Percentiles rank a stretch among this genome's conserved stretches.
phyloP scores from a whole-genome alignment of 1,140 invertebrate species.

The Drosophila nasuta region DNA sequence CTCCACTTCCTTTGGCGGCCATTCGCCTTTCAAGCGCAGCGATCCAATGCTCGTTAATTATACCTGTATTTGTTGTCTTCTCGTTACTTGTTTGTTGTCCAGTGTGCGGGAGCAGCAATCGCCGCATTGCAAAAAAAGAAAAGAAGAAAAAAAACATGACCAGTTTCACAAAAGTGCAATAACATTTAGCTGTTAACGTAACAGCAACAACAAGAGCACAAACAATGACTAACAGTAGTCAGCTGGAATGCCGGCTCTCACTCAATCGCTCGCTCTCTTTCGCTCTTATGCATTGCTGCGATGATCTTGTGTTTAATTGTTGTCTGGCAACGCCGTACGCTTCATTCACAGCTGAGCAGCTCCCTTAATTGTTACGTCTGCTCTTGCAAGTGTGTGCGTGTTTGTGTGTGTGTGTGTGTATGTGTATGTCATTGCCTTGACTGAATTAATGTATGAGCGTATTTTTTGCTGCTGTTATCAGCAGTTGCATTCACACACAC shows the following conservation, averaged over 20 bases:
- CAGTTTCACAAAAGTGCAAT: slow-evolving; percentile 42
- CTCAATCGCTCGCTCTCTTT: slow-evolving; percentile 1
- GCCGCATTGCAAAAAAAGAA: not conserved
- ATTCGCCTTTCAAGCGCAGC: slow-evolving; percentile 25
- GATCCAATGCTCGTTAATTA: slow-evolving; percentile 29
- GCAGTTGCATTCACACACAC: slow-evolving; percentile 26
- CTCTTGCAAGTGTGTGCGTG: not conserved
- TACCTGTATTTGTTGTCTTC: slow-evolving; percentile 20
- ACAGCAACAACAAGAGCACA: slow-evolving; percentile 7
- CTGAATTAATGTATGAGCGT: slow-evolving; percentile 4
- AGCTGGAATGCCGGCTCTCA: slow-evolving; percentile 39
- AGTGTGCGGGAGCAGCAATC: not conserved
- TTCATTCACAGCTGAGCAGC: slow-evolving; percentile 32
- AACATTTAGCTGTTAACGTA: slow-evolving; percentile 20
- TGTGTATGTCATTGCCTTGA: slow-evolving; percentile 4
- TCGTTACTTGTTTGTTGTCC: slow-evolving; percentile 14
- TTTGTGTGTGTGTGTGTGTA: not conserved
- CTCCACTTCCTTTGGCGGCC: slow-evolving; percentile 42
- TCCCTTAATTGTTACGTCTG: not conserved
- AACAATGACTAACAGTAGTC: slow-evolving; percentile 15
- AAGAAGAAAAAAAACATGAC: not conserved
- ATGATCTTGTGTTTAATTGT: slow-evolving; percentile 16
- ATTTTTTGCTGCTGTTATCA: slow-evolving; percentile 10
- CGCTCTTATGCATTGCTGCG: not conserved
- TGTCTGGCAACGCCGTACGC: slow-evolving; percentile 28